Evolutionary conservation across 2,888 invertebrate species (phyloP).

Genomic region (Coleophora flavipennella): DNA sequence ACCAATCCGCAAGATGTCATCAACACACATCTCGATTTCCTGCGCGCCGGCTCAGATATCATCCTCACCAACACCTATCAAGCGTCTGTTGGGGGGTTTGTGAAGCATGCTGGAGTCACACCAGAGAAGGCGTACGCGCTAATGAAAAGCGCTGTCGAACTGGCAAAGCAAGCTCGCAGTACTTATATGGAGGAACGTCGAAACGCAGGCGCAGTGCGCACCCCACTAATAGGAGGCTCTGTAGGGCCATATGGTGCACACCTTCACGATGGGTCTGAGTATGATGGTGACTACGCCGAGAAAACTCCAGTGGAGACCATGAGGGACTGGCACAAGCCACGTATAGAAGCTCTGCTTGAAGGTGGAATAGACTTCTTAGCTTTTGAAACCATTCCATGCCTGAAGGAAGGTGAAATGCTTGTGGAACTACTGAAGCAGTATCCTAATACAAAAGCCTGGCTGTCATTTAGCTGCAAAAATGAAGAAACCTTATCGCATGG

Average conservation of each 20-base stretch:
- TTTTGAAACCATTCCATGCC: slow-evolving; percentile 92
- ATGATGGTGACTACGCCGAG: slow-evolving; percentile 83
- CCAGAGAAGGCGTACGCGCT: slow-evolving; percentile 78
- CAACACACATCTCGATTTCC: slow-evolving; percentile 84
- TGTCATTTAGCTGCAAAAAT: slow-evolving; percentile 86
- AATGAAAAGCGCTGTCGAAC: slow-evolving; percentile 79
- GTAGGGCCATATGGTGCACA: slow-evolving; percentile 94
- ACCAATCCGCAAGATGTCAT: slow-evolving; percentile 83
- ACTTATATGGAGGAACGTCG: slow-evolving; percentile 66
- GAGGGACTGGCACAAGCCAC: slow-evolving; percentile 85
- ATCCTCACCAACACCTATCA: slow-evolving; percentile 93
- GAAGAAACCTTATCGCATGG: slow-evolving; percentile 78
- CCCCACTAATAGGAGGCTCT: slow-evolving; percentile 84
- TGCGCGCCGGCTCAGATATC: slow-evolving; percentile 88
- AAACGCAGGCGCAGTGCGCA: slow-evolving; percentile 16
- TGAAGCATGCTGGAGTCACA: slow-evolving; percentile 78
- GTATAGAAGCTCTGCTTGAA: slow-evolving; percentile 82
- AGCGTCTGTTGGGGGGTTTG: slow-evolving; percentile 83
- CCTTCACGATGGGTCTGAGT: slow-evolving; percentile 92
- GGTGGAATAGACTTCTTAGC: slow-evolving; percentile 90
- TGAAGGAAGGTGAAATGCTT: slow-evolving; percentile 85
- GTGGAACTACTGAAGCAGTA: slow-evolving; percentile 83
- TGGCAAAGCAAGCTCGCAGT: slow-evolving; percentile 81
- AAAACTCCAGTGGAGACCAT: slow-evolving; percentile 74
- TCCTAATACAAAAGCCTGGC: slow-evolving; percentile 86